Evolutionary conservation across 2,797 vertebrate species (phyloP).

Genomic region (Tinamus major): DNA sequence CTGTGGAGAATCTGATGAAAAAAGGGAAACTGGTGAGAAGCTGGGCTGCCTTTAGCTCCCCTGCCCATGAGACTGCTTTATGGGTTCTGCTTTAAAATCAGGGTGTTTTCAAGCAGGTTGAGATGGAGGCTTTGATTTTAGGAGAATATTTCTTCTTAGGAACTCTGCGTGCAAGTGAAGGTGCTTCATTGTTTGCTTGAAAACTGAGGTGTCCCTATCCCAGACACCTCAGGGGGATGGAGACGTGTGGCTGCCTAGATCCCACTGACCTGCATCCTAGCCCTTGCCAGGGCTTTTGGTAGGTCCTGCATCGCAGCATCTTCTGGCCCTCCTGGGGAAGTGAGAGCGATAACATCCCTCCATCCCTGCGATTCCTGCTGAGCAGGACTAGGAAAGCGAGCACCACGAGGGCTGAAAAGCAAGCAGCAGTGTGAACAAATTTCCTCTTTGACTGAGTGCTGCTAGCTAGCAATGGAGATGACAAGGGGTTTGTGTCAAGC

Average conservation of each 20-base stretch:
- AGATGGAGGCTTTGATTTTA: not conserved
- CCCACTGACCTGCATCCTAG: accelerated
- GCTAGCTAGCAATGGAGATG: not conserved
- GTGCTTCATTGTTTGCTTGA: not conserved
- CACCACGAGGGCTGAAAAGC: not conserved
- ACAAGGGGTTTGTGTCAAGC: constrained; percentile 23
- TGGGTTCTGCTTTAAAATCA: not conserved
- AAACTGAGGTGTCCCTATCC: not conserved
- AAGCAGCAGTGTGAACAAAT: not conserved
- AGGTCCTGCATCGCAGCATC: accelerated
- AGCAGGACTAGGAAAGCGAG: not conserved
- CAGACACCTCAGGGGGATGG: not conserved
- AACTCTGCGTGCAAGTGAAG: not conserved
- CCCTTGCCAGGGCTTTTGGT: not conserved
- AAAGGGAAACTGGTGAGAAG: not conserved
- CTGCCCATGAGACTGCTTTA: not conserved
- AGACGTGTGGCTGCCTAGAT: not conserved
- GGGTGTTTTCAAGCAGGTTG: not conserved
- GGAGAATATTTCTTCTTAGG: not conserved
- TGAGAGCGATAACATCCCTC: not conserved
- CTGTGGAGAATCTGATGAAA: constrained; percentile 8
- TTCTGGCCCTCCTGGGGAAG: accelerated
- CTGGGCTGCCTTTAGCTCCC: not conserved
- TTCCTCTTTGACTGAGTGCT: not conserved
- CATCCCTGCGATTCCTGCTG: not conserved